A percentile compares a stretch with the other conserved stretches of the same genome.
phyloP scores from a whole-genome alignment of 2,888 invertebrate species.

The Notocelia uddmanniana region DNA sequence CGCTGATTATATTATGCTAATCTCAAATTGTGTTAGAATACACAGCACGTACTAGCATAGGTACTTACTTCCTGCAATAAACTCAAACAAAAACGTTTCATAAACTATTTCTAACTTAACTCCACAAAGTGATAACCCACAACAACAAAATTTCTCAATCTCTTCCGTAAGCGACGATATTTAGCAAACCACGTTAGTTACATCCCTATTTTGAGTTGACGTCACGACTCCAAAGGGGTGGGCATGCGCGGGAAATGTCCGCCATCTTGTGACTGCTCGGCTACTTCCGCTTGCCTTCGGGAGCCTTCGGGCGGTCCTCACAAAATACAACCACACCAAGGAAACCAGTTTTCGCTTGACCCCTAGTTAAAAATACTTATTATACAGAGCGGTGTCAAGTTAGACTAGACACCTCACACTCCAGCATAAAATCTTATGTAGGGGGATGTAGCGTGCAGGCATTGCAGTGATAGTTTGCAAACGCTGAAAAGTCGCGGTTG shows the following conservation, averaged over 20 bases:
- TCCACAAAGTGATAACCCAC: background rate
- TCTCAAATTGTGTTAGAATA: too few relatives aligned
- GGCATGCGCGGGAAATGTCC: slow-evolving; percentile 74
- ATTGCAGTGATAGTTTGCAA: slow-evolving; percentile 32
- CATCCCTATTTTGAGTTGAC: slow-evolving; percentile 66
- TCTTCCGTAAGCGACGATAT: background rate
- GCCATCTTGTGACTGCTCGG: slow-evolving; percentile 68
- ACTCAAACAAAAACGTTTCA: too few relatives aligned
- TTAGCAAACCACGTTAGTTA: background rate
- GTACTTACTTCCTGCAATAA: too few relatives aligned
- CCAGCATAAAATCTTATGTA: background rate
- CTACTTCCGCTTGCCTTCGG: slow-evolving; percentile 56
- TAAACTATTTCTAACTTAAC: background rate
- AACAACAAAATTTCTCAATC: background rate
- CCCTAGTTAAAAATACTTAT: background rate
- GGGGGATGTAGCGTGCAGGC: slow-evolving; percentile 50
- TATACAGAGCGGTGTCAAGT: background rate
- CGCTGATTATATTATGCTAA: too few relatives aligned
- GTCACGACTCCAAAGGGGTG: slow-evolving; percentile 65
- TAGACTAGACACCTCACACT: background rate
- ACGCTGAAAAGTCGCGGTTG: background rate
- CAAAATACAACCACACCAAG: background rate
- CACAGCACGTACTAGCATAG: background rate
- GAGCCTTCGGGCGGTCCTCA: slow-evolving; percentile 52
- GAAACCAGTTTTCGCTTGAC: background rate